Evolutionary conservation across 2,113 vertebrate genomes (phyloP).

Genomic region (Peromyscus polionotus): DNA sequence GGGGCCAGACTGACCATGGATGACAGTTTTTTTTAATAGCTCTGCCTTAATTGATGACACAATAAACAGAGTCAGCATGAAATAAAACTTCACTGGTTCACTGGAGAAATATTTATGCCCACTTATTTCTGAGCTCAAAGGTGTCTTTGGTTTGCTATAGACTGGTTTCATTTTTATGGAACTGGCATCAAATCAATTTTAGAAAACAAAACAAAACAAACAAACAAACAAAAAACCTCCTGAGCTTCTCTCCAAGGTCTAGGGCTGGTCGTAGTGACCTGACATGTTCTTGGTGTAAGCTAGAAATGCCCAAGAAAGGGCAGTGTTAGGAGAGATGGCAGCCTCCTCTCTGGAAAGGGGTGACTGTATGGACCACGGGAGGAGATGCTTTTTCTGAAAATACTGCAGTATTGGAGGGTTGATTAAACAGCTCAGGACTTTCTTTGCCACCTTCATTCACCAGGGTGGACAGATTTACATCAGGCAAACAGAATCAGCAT

Average conservation of each 20-base stretch:
- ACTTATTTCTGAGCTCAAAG: slow-evolving; percentile 35
- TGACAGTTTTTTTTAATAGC: slow-evolving; percentile 38
- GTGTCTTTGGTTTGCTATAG: slow-evolving; percentile 33
- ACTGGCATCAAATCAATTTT: slow-evolving; percentile 19
- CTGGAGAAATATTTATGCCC: slow-evolving; percentile 34
- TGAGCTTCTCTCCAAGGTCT: slow-evolving; percentile 33
- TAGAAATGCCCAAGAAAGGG: background rate
- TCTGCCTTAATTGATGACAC: slow-evolving; percentile 54
- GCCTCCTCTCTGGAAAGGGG: background rate
- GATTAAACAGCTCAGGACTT: background rate
- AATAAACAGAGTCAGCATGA: slow-evolving; percentile 27
- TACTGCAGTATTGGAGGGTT: background rate
- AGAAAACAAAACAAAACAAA: slow-evolving; percentile 19
- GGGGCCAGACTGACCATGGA: background rate
- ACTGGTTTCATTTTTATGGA: slow-evolving; percentile 54
- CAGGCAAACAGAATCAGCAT: background rate
- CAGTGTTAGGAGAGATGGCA: background rate
- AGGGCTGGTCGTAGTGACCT: slow-evolving; percentile 17
- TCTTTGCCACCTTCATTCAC: background rate
- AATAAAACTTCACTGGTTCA: slow-evolving; percentile 40
- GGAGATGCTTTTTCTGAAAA: background rate
- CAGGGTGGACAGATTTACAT: background rate
- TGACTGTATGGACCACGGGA: background rate
- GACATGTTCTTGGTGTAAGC: slow-evolving; percentile 26
- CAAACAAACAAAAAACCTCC: background rate